Evolutionary conservation across 1,140 invertebrate genomes (phyloP).

Genomic region (Ephestia elutella): DNA sequence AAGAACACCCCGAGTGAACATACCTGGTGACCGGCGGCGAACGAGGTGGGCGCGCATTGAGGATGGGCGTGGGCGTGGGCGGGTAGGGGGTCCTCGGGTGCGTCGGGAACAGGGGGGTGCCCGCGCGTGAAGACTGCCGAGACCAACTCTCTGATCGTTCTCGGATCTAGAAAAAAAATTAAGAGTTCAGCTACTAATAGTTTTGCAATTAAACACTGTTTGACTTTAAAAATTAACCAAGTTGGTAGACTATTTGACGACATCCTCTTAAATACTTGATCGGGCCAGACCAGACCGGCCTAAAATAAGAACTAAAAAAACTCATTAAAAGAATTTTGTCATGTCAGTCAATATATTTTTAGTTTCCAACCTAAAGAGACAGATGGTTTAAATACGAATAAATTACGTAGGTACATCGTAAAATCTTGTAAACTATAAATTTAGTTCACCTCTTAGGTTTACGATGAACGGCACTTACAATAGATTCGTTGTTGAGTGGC

Average conservation of each 20-base stretch:
- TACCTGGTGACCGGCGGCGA: conserved; percentile 61
- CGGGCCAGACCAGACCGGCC: no score
- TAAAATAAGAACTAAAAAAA: no score
- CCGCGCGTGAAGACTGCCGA: conserved; percentile 78
- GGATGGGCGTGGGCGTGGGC: conserved; percentile 76
- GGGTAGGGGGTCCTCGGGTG: conserved; percentile 90
- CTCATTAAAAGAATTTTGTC: no score
- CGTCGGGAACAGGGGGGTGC: conserved; percentile 93
- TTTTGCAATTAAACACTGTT: neutral
- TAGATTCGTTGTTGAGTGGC: conserved; percentile 44
- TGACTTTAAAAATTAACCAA: no score
- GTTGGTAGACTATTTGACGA: no score
- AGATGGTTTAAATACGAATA: no score
- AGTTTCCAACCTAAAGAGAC: no score
- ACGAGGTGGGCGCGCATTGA: conserved; percentile 43
- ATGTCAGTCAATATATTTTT: no score
- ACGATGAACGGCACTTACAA: conserved; percentile 35
- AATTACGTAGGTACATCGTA: no score
- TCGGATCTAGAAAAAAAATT: conserved; percentile 33
- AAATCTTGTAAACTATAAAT: neutral
- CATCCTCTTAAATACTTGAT: no score
- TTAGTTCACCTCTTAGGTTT: no score
- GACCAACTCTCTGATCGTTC: conserved; percentile 69
- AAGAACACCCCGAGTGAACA: no score
- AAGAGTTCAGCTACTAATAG: neutral